Evolutionary conservation across 2,888 invertebrate species (phyloP), one percentile per base, ranked within the genome.

Genomic region (Lithophane socia): DNA sequence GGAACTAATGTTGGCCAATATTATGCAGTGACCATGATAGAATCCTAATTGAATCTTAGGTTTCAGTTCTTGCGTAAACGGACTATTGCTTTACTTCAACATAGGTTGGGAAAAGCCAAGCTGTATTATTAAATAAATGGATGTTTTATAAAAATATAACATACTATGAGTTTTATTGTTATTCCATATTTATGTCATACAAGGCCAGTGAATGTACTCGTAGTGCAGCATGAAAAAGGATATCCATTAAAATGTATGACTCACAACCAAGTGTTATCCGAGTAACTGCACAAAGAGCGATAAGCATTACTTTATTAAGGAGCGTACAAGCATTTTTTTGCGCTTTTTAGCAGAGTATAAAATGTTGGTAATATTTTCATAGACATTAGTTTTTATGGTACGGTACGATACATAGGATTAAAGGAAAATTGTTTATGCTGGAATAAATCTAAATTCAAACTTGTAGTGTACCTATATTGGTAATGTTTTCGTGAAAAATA

Each of bases 221-320:
- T 80, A 81, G 77, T 77, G 71, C 5, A 5, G 5, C 71, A 66
- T 69, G 72, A 63, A 67, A 79, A 77, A 72, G 71, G 82, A 74
- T 65, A 69, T 68, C 29, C 71, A 77, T 81, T 81, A 63, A 63
- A 84, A 66, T 60, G 70, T 74, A 84, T 83, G 77, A 83, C 49
- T 84, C 81, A 83, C 80, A 66, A 70, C 60, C 56, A 58, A 75
- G 61, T 80, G 18, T 80, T 71, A 73, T 80, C 47, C 63, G 52
- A 60, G 80, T 73, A 54, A 66, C 56, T 75, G 66, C 70, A 75
- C 73, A 72, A 65, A 80, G 65, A 75, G 66, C 68, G 21, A 73
- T 65, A 72, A 77, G 67, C 61, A 54, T 74, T 68, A 73, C 73
- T 81, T 77, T 75, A 63, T 84, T 52, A 73, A 21, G 69, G 79